These are phyloP conservation scores for Falcaria lacertinaria DNA, from an alignment of 2,888 invertebrate species.

Conservation along the genomic window DNA sequence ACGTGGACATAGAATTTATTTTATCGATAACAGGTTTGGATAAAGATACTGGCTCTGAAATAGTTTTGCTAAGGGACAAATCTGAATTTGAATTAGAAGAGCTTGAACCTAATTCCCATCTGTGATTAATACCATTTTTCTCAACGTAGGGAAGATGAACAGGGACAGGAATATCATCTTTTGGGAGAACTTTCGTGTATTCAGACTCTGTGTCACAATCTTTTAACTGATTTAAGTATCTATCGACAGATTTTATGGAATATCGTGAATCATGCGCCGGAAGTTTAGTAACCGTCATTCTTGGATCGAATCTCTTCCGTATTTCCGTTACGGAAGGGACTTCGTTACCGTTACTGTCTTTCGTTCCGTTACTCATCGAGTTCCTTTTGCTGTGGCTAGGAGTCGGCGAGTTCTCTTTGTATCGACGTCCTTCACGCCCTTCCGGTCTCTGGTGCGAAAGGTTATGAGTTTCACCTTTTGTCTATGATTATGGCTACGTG, in stretches of 20 bases:
- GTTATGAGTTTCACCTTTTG: conserved; percentile 38
- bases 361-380: conserved; percentile 65
- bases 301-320: conserved; percentile 76
- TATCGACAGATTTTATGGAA: conserved; percentile 53
- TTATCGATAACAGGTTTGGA: conserved; percentile 55
- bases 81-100: conserved; percentile 67
- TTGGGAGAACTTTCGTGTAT: conserved; percentile 54
- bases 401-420: conserved; percentile 62
- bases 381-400: conserved; percentile 57
- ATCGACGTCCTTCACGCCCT: conserved; percentile 68
- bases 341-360: conserved; percentile 81
- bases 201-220: conserved; percentile 66
- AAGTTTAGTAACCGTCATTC: conserved; percentile 72
- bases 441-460: conserved; percentile 59
- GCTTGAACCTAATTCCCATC: conserved; percentile 54
- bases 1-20: conserved; percentile 52
- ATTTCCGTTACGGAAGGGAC: conserved; percentile 80
- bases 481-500: conserved; percentile 43
- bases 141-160: conserved; percentile 66
- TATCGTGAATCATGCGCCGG: conserved; percentile 63
- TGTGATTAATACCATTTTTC: conserved; percentile 52
- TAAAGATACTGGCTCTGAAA: conserved; percentile 63
- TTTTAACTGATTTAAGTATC: conserved; percentile 63
- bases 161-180: conserved; percentile 69
- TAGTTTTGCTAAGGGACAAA: conserved; percentile 66